Evolutionary conservation across 92 coral and sea anemone genomes (phyloP), one percentile per base, ranked within the genome.

Genomic region (Siderastrea radians): DNA sequence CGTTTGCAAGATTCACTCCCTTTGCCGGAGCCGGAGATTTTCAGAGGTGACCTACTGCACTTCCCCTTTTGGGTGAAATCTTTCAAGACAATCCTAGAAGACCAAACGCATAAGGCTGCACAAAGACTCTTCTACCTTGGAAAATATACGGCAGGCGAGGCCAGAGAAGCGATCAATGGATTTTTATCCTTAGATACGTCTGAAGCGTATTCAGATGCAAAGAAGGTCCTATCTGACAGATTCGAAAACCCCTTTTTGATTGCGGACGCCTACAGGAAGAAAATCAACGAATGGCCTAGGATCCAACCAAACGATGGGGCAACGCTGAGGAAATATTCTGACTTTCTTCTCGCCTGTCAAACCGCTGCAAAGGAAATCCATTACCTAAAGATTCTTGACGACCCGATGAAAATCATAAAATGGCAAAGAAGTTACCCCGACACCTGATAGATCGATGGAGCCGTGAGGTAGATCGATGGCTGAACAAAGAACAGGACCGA

Each of bases 211-310:
- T 49, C 46, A 11, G 68, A 86, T 11, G 90, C 93, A 4, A 92
- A 78, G 79, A 49, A 50, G 16, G n/a, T 84, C 2, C 72, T 92
- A 38, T 52, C 67, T 8, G 50, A 63, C 8, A 74, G 92, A 46
- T 92, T 68, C 51, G 92, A 88, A 9, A 92, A 92, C 38, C 84
- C 84, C 43, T 80, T 88, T 79, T 65, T 84, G 3, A 86, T 92
- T 14, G 82, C 89, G 13, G 79, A 73, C 14, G 92, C 94, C 52
- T 78, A 83, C 68, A 62, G 92, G 53, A 88, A 85, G 65, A 88
- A 71, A 53, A 68, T 88, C 6, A 79, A 85, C n/a, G 82, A 84
- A 26, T 85, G 88, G 95, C 95, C 93, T 0, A 92, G 75, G 72
- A 89, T 85, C 10, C 70, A 53, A 6, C 71, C 78, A 52, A 84